Base-by-base conservation (phyloP, 2,797 vertebrate species). In the Amphiprion clarkii region DNA sequence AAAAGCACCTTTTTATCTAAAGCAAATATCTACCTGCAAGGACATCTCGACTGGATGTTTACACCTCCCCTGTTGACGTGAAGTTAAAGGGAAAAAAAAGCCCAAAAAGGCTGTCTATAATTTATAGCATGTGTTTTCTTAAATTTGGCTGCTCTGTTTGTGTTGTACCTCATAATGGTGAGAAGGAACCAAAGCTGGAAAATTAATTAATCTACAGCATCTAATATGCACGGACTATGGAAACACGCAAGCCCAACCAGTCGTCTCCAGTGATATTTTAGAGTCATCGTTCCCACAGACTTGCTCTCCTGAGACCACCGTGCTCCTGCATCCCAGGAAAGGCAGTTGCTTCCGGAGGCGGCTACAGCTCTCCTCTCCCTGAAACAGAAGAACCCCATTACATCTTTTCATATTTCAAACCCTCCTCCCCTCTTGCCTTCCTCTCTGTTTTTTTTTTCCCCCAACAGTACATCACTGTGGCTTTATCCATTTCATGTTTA, bases 401-500 rank as follows among this genome's bases (percentile, higher is more conserved):
- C 82, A 86, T 87, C 83, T 91, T 88, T 92, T 91, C 75, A 90
- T 87, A 91, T 92, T 86, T 90, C 84, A 88, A 12, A 23, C 76
- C 76, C 67, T 52, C 76, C 53, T 49, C 54, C 82, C 57, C 40
- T 64, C 55, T 69, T 59, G 55, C 52, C 56, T 39, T 59, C 17
- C 73, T 67, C 21, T 13, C 61, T 53, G 52, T 54, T 62, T 52
- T 53, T 60, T 25, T 60, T 25, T 17, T 25, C 42, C 8, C 76
- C 73, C 74, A 60, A 75, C 85, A 83, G 80, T 83, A 85, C 89
- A 88, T 86, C 81, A 78, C 74, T 89, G 87, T 90, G 88, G 90
- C 92, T 93, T 91, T 93, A 94, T 94, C 92, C 87, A 92, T 93
- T 93, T 93, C 93, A 93, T 94, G 93, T 94, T 94, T 93, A 89